Evolutionary conservation across 2,113 vertebrate genomes (phyloP).

Genomic region (Todiramphus chloris): DNA sequence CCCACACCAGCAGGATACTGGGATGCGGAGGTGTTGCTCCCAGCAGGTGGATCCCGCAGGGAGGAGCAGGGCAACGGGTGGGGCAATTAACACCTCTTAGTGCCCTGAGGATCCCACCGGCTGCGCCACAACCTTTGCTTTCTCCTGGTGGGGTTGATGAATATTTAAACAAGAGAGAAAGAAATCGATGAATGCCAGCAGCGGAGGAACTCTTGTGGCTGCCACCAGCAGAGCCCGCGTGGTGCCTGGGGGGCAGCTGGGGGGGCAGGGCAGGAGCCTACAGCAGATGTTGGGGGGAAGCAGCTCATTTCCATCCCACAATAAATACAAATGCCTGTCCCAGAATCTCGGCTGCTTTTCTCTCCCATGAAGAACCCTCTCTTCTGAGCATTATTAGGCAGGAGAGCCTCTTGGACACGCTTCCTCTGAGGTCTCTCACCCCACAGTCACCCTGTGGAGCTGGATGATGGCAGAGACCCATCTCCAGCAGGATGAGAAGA

Average conservation of each 20-base stretch:
- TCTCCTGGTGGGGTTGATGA: not conserved
- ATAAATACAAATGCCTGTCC: not conserved
- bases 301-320: not conserved
- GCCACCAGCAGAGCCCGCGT: not conserved
- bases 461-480: not conserved
- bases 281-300: not conserved
- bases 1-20: too few species aligned
- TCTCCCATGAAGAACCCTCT: not conserved
- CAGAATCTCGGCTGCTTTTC: not conserved
- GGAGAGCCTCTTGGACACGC: not conserved
- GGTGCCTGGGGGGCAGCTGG: not conserved
- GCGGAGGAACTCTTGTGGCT: not conserved
- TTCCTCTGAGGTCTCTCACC: not conserved
- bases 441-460: not conserved
- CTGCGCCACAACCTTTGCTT: not conserved
- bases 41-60: too few species aligned
- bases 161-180: not conserved
- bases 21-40: not conserved
- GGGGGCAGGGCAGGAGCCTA: not conserved
- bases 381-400: not conserved
- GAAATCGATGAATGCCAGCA: not conserved
- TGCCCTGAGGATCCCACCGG: not conserved
- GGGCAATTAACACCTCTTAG: not conserved
- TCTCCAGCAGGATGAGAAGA: not conserved
- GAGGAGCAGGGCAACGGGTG: not conserved